These are phyloP conservation scores for Diadophis punctatus DNA, from an alignment of 2,113 vertebrate genomes.

Conservation along the genomic window DNA sequence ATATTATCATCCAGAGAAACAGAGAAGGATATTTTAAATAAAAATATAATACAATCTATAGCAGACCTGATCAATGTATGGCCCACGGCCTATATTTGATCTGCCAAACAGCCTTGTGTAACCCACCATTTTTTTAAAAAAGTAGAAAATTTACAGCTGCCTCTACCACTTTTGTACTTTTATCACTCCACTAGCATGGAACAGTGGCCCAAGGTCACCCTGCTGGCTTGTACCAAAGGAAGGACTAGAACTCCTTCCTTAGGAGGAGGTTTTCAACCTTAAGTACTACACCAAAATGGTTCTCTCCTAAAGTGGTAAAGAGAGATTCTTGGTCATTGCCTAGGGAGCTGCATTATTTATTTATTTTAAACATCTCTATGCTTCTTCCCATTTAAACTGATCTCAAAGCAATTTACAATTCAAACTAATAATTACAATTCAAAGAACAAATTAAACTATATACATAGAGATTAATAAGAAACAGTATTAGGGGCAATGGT, in stretches of 20 bases:
- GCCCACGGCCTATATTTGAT: background rate
- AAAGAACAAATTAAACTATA: background rate
- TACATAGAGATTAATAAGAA: background rate
- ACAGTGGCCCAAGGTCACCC: background rate
- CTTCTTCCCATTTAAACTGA: background rate
- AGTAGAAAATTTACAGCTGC: background rate
- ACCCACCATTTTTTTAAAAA: background rate
- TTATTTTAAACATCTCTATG: background rate
- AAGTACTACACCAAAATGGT: background rate
- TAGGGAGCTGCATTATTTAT: background rate
- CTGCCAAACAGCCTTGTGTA: background rate
- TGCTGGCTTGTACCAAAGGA: no score
- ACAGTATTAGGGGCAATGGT: background rate
- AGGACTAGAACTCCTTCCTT: no score
- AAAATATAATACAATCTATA: conserved; percentile 32
- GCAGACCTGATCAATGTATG: background rate
- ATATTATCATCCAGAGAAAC: conserved; percentile 33
- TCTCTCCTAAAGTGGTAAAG: background rate
- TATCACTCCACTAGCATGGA: background rate
- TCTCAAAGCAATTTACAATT: background rate
- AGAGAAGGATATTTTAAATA: conserved; percentile 28
- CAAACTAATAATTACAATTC: background rate
- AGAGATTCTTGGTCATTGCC: background rate
- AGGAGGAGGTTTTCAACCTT: background rate
- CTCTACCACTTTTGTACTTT: background rate